Base-by-base conservation (phyloP, 2,888 invertebrate genomes). In the Pterostichus madidus region DNA sequence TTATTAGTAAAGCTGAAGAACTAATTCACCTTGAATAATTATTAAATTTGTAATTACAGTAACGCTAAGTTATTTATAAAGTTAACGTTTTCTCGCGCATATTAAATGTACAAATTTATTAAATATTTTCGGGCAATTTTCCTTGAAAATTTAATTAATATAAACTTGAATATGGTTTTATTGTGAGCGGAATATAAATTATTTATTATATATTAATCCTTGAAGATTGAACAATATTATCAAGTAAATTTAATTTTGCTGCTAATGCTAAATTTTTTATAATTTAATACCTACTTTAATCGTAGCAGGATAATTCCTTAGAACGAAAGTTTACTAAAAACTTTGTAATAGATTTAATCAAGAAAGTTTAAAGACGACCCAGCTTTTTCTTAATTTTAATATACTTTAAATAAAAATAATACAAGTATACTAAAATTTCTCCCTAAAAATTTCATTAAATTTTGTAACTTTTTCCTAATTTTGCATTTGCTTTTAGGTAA, bases 331-430 rank as follows among this genome's bases (percentile, higher is more conserved):
- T 39, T 3, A 8, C 39, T 39, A 39, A 39, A 35, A 76, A 76
- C 76, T 76, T 76, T 53, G 52, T 76, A 76, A 76, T 76, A 52
- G 52, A 46, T 75, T 75, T 76, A 76, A 76, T 76, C 76, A 76
- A 61, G 39, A 68, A 76, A 76, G 31, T 76, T 76, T 32, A 52
- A 44, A 46, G 32, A 76, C 32, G 44, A 39, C 7, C 39, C 39
- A 68, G 39, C 31, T 35, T 68, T 76, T 52, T 56, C 13, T 53
- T 52, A 52, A 76, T 75, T 52, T 75, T 75, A 75, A 75, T 75
- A 52, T 39, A 76, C 76, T 76, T 52, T 76, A 56, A 76, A 76
- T 76, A 76, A 76, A 76, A 76, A 76, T 76, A 76, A 76, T 35
- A 76, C 53, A 24, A 76, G 17, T 31, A 35, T 13, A 53, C 56